phyloP scores from a whole-genome alignment of 1,140 invertebrate species.

The Brachionus calyciflorus region DNA sequence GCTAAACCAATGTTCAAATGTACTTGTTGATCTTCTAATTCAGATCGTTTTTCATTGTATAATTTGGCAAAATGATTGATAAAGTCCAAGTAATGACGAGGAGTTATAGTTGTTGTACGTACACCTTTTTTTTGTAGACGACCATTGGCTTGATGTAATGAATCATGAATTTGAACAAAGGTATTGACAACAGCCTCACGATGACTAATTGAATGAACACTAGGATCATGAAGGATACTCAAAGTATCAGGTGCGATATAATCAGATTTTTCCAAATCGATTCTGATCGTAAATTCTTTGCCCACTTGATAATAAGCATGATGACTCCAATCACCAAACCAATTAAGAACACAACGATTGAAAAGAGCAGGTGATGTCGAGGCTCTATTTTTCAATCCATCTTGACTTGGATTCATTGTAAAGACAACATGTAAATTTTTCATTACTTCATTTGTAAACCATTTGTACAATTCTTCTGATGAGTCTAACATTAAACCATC shows the following conservation, averaged over 20 bases:
- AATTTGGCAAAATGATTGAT: conserved; percentile 93
- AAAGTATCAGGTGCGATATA: conserved; percentile 22
- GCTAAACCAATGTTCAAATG: conserved; percentile 96
- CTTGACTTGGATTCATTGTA: conserved; percentile 98
- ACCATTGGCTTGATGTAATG: conserved; percentile 83
- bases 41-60: conserved; percentile 93
- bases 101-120: conserved; percentile 93
- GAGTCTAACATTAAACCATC: conserved; percentile 98
- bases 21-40: conserved; percentile 95
- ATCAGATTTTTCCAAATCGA: conserved; percentile 56
- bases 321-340: conserved; percentile 99
- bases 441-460: conserved; percentile 90
- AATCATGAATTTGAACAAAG: conserved; percentile 93
- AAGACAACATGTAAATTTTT: conserved; percentile 98
- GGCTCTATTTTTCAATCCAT: conserved; percentile 93
- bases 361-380: conserved; percentile 97
- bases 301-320: conserved; percentile 88
- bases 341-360: conserved; percentile 98
- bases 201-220: conserved; percentile 63
- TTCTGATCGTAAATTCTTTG: conserved; percentile 64
- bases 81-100: conserved; percentile 97
- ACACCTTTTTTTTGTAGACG: conserved; percentile 83
- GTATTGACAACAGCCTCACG: conserved; percentile 94
- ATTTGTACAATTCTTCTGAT: conserved; percentile 95
- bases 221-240: neutral